phyloP scores from a whole-genome alignment of 2,888 invertebrate genomes.

The Campaea margaritaria region DNA sequence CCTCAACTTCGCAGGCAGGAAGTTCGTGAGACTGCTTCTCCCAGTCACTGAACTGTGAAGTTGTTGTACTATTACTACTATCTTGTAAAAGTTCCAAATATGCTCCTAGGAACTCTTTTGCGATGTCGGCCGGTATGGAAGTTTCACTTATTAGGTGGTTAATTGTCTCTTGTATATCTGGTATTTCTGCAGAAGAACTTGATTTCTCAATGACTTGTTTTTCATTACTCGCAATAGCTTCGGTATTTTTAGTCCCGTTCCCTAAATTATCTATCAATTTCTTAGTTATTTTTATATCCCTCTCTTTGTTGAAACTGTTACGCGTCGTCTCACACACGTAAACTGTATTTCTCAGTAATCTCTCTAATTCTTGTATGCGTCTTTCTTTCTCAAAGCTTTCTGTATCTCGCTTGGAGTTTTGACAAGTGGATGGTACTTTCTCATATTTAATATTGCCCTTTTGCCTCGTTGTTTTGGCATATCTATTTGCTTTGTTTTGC shows the following conservation, averaged over 20 bases:
- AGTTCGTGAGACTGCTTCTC: slow-evolving; percentile 39
- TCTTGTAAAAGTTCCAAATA: slow-evolving; percentile 65
- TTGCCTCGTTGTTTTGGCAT: slow-evolving; percentile 22
- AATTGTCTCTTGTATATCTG: slow-evolving; percentile 66
- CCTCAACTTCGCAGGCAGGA: slow-evolving; percentile 57
- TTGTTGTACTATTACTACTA: slow-evolving; percentile 48
- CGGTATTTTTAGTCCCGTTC: slow-evolving; percentile 44
- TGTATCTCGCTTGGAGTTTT: slow-evolving; percentile 47
- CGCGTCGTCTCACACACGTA: slow-evolving; percentile 63
- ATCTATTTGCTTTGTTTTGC: slow-evolving; percentile 35
- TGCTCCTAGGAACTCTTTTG: slow-evolving; percentile 66
- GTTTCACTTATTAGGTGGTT: slow-evolving; percentile 68
- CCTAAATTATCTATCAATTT: slow-evolving; percentile 64
- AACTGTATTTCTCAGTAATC: slow-evolving; percentile 69
- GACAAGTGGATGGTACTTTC: slow-evolving; percentile 16
- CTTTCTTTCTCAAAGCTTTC: slow-evolving; percentile 66
- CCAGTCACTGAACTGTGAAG: slow-evolving; percentile 53
- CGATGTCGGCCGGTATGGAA: slow-evolving; percentile 59
- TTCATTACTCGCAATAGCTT: slow-evolving; percentile 33
- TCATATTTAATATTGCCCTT: slow-evolving; percentile 27
- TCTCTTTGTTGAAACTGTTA: slow-evolving; percentile 53
- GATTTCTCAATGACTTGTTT: slow-evolving; percentile 48
- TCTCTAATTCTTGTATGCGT: slow-evolving; percentile 70
- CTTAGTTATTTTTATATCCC: slow-evolving; percentile 70
- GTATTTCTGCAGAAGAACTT: slow-evolving; percentile 61